Evolutionary conservation across 2,113 vertebrate species (phyloP).

Genomic region (Takifugu bimaculatus): DNA sequence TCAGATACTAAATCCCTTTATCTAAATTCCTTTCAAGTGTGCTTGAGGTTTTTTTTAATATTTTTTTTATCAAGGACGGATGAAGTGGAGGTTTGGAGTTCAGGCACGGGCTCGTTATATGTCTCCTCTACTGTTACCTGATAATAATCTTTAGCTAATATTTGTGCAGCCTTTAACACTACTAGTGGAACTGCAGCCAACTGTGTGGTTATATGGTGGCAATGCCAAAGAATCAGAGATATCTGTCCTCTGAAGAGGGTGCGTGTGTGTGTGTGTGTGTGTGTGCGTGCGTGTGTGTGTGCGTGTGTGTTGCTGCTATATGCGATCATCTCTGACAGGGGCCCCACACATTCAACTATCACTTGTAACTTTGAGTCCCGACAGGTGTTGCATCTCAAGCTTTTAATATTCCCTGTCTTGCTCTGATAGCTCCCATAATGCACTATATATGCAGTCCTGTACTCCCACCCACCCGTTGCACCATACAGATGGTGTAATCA

Average conservation of each 20-base stretch:
- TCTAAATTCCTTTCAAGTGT: conserved; percentile 13
- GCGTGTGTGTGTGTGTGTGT: no score
- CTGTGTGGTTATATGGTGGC: no score
- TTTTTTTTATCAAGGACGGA: not conserved
- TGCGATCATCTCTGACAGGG: conserved; percentile 26
- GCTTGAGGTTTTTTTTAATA: not conserved
- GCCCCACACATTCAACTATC: not conserved
- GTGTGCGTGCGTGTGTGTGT: not conserved
- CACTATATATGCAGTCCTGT: conserved; percentile 46
- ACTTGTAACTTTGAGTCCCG: conserved; percentile 43
- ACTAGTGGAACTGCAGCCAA: not conserved
- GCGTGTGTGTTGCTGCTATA: not conserved
- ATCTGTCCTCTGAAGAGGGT: conserved; percentile 15
- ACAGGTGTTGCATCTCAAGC: conserved; percentile 45
- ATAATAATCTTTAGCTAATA: not conserved
- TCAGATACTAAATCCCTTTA: conserved; percentile 13
- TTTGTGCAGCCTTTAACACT: not conserved
- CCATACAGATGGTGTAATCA: conserved; percentile 39
- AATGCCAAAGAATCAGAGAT: not conserved
- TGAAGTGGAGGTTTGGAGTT: conserved; percentile 2
- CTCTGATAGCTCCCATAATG: conserved; percentile 63
- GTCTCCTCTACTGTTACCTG: no score
- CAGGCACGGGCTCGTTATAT: not conserved
- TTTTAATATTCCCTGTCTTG: conserved; percentile 71
- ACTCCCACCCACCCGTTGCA: conserved; percentile 43